Percentiles rank a stretch among this genome's conserved stretches.
Evolutionary conservation across 2,113 vertebrate genomes (phyloP).

Genomic region (Mobula hypostoma): DNA sequence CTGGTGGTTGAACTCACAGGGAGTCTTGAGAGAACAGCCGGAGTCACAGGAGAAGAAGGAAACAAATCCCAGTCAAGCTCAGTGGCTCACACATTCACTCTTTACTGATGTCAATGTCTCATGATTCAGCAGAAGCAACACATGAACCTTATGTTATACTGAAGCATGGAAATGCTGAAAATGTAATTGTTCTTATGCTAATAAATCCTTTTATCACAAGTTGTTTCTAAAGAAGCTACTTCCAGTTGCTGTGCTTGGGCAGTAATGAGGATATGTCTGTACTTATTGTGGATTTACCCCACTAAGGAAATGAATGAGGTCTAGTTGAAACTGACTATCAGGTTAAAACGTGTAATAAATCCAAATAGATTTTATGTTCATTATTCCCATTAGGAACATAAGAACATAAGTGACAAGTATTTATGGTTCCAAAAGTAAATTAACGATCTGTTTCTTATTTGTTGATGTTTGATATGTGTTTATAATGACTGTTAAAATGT

Average conservation of each 20-base stretch:
- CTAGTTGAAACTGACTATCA: neutral
- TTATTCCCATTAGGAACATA: neutral
- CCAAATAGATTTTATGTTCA: neutral
- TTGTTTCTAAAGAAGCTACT: neutral
- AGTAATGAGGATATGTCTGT: neutral
- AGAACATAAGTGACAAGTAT: too few species aligned
- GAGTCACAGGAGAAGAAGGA: neutral
- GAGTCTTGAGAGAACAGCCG: too few species aligned
- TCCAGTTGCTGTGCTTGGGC: neutral
- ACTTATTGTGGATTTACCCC: neutral
- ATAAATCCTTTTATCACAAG: constrained; percentile 6
- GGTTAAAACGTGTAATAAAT: neutral
- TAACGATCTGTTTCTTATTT: neutral
- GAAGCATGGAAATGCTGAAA: neutral
- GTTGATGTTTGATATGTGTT: neutral
- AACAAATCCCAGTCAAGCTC: neutral
- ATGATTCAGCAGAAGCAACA: neutral
- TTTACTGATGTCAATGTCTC: neutral
- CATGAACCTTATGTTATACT: neutral
- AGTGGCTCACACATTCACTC: neutral
- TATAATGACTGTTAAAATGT: neutral
- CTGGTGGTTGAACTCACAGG: constrained; percentile 4
- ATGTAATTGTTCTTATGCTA: neutral
- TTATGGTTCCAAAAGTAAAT: neutral
- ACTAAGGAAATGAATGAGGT: neutral